phyloP scores from a whole-genome alignment of 92 coral and sea anemone genomes.

The Paragorgia papillata region DNA sequence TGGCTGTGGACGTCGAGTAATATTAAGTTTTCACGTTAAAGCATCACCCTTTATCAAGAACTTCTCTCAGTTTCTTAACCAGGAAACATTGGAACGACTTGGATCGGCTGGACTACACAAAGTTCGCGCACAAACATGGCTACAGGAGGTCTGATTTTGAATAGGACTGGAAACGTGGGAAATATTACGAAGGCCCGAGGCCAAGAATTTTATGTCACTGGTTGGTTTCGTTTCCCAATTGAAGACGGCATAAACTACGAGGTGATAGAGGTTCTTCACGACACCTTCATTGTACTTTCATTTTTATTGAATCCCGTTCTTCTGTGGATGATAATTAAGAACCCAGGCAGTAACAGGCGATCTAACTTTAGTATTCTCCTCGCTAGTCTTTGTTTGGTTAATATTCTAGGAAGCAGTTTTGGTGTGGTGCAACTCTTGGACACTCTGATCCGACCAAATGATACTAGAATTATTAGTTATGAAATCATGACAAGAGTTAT shows the following conservation, averaged over 20 bases:
- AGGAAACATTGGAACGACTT: too few species aligned
- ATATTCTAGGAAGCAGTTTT: background rate
- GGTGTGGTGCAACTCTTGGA: background rate
- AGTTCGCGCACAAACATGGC: background rate
- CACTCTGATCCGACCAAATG: background rate
- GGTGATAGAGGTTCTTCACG: background rate
- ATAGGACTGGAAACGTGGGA: background rate
- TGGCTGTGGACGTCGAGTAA: too few species aligned
- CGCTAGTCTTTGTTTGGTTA: constrained; percentile 12
- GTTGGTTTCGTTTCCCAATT: constrained; percentile 24
- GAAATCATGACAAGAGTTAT: background rate
- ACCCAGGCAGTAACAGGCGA: constrained; percentile 6
- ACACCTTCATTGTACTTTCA: background rate
- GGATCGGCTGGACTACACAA: too few species aligned
- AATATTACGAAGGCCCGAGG: background rate
- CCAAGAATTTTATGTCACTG: background rate
- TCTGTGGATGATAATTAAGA: constrained; percentile 26
- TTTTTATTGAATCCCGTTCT: constrained; percentile 1
- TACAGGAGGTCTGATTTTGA: background rate
- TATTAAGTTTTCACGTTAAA: too few species aligned
- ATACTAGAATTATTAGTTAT: background rate
- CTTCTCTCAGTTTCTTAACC: too few species aligned
- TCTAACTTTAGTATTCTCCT: background rate
- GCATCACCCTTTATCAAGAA: too few species aligned
- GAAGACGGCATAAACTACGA: background rate